These are phyloP conservation scores for Drosophila limbata DNA, from an alignment of 2,888 invertebrate species.

Conservation along the genomic window DNA sequence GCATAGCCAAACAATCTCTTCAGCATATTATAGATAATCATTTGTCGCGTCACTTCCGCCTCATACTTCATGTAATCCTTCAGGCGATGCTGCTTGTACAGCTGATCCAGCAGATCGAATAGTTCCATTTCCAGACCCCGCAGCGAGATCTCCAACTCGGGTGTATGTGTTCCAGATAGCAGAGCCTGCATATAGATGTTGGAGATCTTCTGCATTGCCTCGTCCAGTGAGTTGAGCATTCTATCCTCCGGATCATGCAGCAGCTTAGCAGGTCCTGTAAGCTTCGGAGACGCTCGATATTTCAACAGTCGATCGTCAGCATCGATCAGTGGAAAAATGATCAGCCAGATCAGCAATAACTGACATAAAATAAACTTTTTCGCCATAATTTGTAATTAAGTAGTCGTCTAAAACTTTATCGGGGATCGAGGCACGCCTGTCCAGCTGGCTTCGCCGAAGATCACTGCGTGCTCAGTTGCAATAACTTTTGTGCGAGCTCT, in stretches of 20 bases:
- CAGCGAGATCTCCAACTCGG: slow-evolving; percentile 73
- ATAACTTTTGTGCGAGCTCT: slow-evolving; percentile 35
- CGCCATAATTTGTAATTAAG: slow-evolving; percentile 4
- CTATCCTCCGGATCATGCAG: slow-evolving; percentile 57
- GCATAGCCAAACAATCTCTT: slow-evolving; percentile 81
- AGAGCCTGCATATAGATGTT: slow-evolving; percentile 81
- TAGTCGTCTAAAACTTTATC: slow-evolving; percentile 20
- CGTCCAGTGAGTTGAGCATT: slow-evolving; percentile 68
- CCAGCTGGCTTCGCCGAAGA: slow-evolving; percentile 41
- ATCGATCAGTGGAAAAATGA: not conserved
- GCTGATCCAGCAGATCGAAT: slow-evolving; percentile 75
- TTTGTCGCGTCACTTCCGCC: slow-evolving; percentile 81
- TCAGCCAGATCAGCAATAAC: slow-evolving; percentile 25
- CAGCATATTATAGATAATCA: slow-evolving; percentile 81
- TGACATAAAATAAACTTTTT: slow-evolving; percentile 1
- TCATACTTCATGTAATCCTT: slow-evolving; percentile 82
- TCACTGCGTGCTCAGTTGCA: slow-evolving; percentile 69
- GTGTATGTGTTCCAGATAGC: slow-evolving; percentile 77
- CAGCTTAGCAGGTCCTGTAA: slow-evolving; percentile 59
- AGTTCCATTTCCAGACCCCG: slow-evolving; percentile 73
- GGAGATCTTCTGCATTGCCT: slow-evolving; percentile 70
- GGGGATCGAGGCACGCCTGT: slow-evolving; percentile 59
- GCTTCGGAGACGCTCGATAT: slow-evolving; percentile 70
- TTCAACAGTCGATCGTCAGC: slow-evolving; percentile 22
- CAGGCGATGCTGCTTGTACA: slow-evolving; percentile 75